Base-by-base conservation (phyloP, 2,113 vertebrate genomes). In the pig (Sus scrofa) region DNA sequence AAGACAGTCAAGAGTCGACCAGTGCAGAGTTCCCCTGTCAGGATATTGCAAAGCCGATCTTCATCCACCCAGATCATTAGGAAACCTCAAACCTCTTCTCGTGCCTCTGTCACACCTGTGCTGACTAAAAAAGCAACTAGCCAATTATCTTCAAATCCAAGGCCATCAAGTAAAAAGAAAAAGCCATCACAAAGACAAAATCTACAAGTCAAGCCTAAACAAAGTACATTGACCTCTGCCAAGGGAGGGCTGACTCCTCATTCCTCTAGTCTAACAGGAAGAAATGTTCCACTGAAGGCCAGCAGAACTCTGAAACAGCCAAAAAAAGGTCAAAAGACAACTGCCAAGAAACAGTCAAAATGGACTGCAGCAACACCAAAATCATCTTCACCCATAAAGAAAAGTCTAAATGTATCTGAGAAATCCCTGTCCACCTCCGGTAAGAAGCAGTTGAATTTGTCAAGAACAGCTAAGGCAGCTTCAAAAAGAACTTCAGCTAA, bases 141-240 rank as follows among this genome's bases (percentile, higher is more conserved):
- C 6, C 27, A 19, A 27, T 65, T 73, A 63, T 24, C 32, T 54
- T 65, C 89, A 70, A 86, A 86, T 63, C 44, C 77, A 74, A 93
- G 18, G 52, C 70, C 34, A 58, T 39, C 56, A 81, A 58, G 2
- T 77, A 71, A 34, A 92, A 93, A 93, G n/a, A 74, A 67, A 93
- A 79, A 67, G 11, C 14, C 56, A 93, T 52, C 70, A 74, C 90
- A 93, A 88, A 86, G 30, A 83, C 86, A 84, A 81, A 95, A 34
- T 58, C 70, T 73, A 20, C 94, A 79, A 54, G 39, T 30, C 18
- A 94, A 15, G 7, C 32, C 88, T 86, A 54, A 89, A 12, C 81
- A 93, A 95, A 95, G 15, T 60, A 74, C 20, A 13, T 27, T 84
- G 60, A 75, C 60, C 34, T 88, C 90, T 91, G 44, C 67, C 91